Evolutionary conservation across 2,888 invertebrate genomes (phyloP).

Genomic region (Ormyrus thymus): DNA sequence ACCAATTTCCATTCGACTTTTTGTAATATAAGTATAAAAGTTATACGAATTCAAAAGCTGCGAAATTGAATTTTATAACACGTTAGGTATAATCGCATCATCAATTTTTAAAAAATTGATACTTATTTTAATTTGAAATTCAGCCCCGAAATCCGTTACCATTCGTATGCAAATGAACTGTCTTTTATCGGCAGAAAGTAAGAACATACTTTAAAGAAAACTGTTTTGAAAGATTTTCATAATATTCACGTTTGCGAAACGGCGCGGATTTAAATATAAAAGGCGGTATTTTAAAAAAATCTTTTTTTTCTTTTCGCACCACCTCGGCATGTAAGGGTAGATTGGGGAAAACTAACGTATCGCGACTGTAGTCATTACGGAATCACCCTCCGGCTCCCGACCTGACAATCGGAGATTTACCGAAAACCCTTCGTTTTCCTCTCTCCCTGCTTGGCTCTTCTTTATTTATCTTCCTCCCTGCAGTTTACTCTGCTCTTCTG

Average conservation of each 20-base stretch:
- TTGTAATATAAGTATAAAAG: too few species aligned
- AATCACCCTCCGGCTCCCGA: conserved; percentile 53
- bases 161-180: too few species aligned
- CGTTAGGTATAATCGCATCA: too few species aligned
- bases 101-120: too few species aligned
- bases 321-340: neutral
- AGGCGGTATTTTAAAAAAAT: too few species aligned
- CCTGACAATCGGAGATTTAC: conserved; percentile 64
- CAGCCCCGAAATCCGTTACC: too few species aligned
- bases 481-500: neutral
- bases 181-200: too few species aligned
- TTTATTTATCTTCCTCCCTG: conserved; percentile 39
- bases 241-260: conserved; percentile 35
- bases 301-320: neutral
- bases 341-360: neutral
- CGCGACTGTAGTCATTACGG: conserved; percentile 55
- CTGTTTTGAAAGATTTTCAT: conserved; percentile 32
- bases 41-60: too few species aligned
- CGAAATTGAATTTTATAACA: too few species aligned
- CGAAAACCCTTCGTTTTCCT: conserved; percentile 58
- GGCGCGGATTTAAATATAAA: neutral
- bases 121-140: too few species aligned
- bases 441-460: conserved; percentile 4
- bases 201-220: neutral
- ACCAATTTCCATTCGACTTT: too few species aligned